Base-by-base conservation (phyloP, 2,797 vertebrate genomes). In the Erethizon dorsatum region DNA sequence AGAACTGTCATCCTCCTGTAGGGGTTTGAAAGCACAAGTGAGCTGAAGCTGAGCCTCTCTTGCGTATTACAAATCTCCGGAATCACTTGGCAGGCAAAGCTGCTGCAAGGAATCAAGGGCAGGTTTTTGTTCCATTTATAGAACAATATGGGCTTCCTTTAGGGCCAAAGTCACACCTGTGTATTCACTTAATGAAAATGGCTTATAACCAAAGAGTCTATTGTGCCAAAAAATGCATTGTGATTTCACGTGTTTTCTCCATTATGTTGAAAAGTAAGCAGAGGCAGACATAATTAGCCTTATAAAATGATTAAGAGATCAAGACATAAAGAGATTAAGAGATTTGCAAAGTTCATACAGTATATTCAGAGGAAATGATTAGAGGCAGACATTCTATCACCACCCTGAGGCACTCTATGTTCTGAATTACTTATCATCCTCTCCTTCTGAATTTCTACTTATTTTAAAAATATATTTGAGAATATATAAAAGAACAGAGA, bases 91-190 rank as follows among this genome's bases (percentile, higher is more conserved):
- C 87, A 90, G 91, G 63, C 33, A 41, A 71, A 96, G 57, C 47
- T 67, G 5, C 63, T 13, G 37, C 33, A 45, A 89, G 88, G 69
- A 95, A 94, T 90, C 90, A 92, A 88, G 80, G 79, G 71, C 90
- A 93, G 61, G 33, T 33, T 95, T 90, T 86, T 93, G 90, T 95
- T 88, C 96, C 97, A 93, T 93, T 98, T 95, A 96, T 84, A 95
- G 91, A 97, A 96, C 78, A 95, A 80, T 54, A 86, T 86, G 69
- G 33, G 45, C 93, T 97, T 96, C 79, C 93, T 96, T 73, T 17
- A 47, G 65, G 79, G 59, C 82, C 63, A 11, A 22, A 95, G 88
- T 93, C 82, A 90, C 94, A 95, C 83, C 84, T 94, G 94, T 63
- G 24, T 56, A 85, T 78, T 97, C 63, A 59, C 90, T 97, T 96